A percentile compares a stretch with the other conserved stretches of the same genome.
These are phyloP conservation scores for Matsumurasca onukii DNA, from an alignment of 1,140 invertebrate genomes.

Conservation along the genomic window DNA sequence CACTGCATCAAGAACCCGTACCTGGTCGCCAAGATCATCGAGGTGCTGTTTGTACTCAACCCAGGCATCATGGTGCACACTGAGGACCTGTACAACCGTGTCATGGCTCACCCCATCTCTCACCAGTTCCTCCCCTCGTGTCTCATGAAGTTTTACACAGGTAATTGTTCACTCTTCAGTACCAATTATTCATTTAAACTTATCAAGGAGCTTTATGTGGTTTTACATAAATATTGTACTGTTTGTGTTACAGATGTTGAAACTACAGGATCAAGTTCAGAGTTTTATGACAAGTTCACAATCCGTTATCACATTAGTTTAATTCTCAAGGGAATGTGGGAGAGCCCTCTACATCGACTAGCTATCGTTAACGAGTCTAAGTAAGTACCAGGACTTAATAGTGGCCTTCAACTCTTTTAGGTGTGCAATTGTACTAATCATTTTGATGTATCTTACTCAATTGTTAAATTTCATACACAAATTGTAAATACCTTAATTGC, in stretches of 20 bases:
- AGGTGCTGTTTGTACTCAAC: constrained; percentile 92
- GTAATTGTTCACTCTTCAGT: constrained; percentile 34
- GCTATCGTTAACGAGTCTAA: constrained; percentile 80
- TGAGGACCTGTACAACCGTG: constrained; percentile 58
- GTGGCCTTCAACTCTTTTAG: no score
- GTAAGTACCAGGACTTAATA: constrained; percentile 36
- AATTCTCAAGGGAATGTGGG: constrained; percentile 89
- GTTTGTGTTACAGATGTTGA: constrained; percentile 73
- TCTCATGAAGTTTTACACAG: constrained; percentile 97
- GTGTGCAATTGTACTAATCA: no score
- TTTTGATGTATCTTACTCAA: no score
- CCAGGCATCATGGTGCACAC: constrained; percentile 74
- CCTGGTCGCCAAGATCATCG: constrained; percentile 91
- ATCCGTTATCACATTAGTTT: constrained; percentile 97
- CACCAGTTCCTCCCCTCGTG: constrained; percentile 78
- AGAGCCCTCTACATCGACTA: constrained; percentile 63
- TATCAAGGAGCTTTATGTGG: no score
- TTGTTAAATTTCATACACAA: no score
- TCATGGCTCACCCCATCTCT: constrained; percentile 87
- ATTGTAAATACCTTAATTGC: no score
- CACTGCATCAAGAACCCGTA: constrained; percentile 95
- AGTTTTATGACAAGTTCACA: constrained; percentile 99
- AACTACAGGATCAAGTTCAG: constrained; percentile 93
- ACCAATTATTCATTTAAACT: background rate
- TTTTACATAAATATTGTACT: constrained; percentile 1